Percentiles rank a stretch among this genome's conserved stretches.
These are phyloP conservation scores for Gisinianus flammeolus DNA, from an alignment of 2,888 invertebrate species.

Conservation along the genomic window DNA sequence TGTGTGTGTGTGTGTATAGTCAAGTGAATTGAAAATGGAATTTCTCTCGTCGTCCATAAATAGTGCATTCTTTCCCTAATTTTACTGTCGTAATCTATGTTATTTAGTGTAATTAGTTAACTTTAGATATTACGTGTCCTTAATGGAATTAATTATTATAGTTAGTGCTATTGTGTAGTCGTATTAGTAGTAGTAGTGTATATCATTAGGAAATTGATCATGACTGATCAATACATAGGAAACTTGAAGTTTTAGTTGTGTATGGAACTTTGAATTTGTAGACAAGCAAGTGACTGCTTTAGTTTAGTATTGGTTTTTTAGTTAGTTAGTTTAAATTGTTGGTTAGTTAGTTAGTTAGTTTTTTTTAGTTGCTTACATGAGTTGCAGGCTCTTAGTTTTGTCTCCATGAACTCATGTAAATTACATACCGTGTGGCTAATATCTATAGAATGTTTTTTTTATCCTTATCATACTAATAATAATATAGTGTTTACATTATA, in stretches of 20 bases:
- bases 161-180: not conserved
- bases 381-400: slow-evolving; percentile 33
- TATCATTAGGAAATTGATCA: slow-evolving; percentile 50
- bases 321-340: slow-evolving; percentile 10
- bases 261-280: slow-evolving; percentile 48
- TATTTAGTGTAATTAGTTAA: slow-evolving; percentile 1
- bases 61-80: too few relatives aligned
- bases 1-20: too few relatives aligned
- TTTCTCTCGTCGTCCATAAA: too few relatives aligned
- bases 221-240: slow-evolving; percentile 48
- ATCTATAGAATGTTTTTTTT: not conserved
- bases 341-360: not conserved
- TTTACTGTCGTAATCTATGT: not conserved
- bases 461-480: not conserved
- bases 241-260: slow-evolving; percentile 49
- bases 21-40: too few relatives aligned
- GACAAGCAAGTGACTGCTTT: not conserved
- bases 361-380: slow-evolving; percentile 32
- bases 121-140: not conserved
- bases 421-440: slow-evolving; percentile 28
- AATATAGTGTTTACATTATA: not conserved
- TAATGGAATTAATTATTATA: not conserved
- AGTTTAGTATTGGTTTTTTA: not conserved
- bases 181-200: slow-evolving; percentile 6
- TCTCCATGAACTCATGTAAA: slow-evolving; percentile 33